Conservation (phyloP, 2,797 vertebrate species). For the Carduelis carduelis region DNA sequence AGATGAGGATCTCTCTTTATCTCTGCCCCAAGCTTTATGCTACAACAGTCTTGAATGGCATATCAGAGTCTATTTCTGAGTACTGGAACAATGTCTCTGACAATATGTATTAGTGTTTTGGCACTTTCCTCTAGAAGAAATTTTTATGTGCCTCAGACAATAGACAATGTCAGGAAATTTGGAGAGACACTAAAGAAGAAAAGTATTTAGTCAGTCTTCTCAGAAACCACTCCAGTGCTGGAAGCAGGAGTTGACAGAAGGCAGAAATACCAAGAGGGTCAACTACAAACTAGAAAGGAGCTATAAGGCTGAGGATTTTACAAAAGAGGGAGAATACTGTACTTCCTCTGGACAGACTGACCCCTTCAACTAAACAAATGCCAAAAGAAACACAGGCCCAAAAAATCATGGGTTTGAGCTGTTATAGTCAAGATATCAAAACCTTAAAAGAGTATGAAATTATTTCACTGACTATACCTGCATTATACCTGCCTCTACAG, state of each 20-base stretch:
- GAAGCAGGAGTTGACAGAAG: neutral
- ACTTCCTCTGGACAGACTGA: neutral
- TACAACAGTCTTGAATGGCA: neutral
- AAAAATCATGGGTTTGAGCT: neutral
- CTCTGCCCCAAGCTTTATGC: neutral
- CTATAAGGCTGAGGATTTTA: neutral
- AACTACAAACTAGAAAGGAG: neutral
- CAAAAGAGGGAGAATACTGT: neutral
- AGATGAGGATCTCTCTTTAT: slow-evolving; percentile 33
- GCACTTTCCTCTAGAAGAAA: neutral
- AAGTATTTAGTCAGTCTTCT: neutral
- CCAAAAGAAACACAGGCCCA: neutral
- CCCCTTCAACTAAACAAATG: neutral
- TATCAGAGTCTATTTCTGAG: slow-evolving; percentile 6
- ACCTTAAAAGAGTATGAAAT: neutral
- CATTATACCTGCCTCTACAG: neutral
- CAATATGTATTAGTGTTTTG: neutral
- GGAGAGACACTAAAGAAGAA: neutral
- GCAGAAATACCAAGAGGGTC: neutral
- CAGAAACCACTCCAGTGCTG: neutral
- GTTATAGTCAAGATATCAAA: neutral
- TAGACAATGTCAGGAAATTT: neutral
- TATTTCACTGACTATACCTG: neutral
- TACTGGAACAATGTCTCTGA: slow-evolving; percentile 11
- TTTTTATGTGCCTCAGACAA: slow-evolving; percentile 1